A percentile compares a stretch with the other conserved stretches of the same genome.
phyloP scores from a whole-genome alignment of 2,113 vertebrate genomes.

The Bufo bufo region DNA sequence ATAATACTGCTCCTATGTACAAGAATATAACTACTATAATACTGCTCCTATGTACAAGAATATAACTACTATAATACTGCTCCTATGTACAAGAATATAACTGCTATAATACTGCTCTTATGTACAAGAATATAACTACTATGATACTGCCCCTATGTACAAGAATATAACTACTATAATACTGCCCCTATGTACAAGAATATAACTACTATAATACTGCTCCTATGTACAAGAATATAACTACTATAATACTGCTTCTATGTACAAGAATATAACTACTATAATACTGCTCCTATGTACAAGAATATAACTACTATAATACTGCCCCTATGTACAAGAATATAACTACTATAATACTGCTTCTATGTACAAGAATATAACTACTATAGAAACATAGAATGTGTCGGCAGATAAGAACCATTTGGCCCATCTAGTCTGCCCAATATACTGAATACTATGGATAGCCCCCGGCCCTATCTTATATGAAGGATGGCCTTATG shows the following conservation, averaged over 20 bases:
- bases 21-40: constrained; percentile 7
- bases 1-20: not conserved
- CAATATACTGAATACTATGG: too few species aligned
- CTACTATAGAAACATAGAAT: too few species aligned
- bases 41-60: not conserved
- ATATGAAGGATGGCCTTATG: too few species aligned
- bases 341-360: not conserved
- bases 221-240: not conserved
- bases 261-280: not conserved
- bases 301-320: not conserved
- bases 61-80: constrained; percentile 2
- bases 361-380: too few species aligned
- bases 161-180: constrained; percentile 1
- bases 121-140: not conserved
- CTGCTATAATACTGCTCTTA: not conserved
- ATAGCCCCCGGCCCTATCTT: too few species aligned
- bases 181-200: not conserved
- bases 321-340: not conserved
- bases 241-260: not conserved
- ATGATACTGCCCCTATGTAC: not conserved
- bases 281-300: not conserved
- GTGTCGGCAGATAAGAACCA: too few species aligned
- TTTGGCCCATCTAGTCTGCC: too few species aligned
- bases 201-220: constrained; percentile 5
- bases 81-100: not conserved